Conservation (phyloP, 2,113 vertebrate species). For the Burhinus bistriatus region DNA sequence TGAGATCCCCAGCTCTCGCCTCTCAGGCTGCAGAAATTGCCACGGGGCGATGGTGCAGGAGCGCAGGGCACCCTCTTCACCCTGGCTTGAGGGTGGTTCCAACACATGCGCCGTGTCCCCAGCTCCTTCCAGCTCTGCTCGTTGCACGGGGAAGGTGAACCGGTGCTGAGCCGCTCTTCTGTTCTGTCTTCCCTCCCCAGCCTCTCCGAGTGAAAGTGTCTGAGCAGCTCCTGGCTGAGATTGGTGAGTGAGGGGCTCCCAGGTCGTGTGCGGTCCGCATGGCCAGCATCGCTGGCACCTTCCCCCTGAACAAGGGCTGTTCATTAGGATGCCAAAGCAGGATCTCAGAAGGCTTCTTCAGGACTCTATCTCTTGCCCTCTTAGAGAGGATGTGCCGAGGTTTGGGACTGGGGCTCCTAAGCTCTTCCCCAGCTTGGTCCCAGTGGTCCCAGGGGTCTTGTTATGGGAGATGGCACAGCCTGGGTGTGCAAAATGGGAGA, state of each 20-base stretch:
- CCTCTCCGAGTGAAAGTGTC: slow-evolving; percentile 86
- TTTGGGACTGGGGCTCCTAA: not conserved
- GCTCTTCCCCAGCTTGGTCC: not conserved
- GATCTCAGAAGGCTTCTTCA: too few species aligned
- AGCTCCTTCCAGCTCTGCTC: not conserved
- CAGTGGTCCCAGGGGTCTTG: not conserved
- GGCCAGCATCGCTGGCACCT: not conserved
- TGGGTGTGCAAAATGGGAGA: not conserved
- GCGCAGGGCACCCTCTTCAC: accelerated
- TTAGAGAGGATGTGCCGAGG: not conserved
- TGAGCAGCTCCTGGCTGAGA: slow-evolving; percentile 83
- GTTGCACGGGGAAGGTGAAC: not conserved
- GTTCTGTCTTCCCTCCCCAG: slow-evolving; percentile 51
- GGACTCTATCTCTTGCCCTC: not conserved
- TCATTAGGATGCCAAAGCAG: not conserved
- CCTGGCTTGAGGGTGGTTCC: not conserved
- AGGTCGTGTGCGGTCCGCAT: accelerated
- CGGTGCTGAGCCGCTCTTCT: not conserved
- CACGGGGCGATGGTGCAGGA: accelerated
- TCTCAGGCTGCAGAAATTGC: not conserved
- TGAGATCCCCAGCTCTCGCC: not conserved
- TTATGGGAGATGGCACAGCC: not conserved
- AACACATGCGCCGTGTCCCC: accelerated
- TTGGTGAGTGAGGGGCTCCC: slow-evolving; percentile 75
- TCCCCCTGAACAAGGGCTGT: not conserved